Conservation (phyloP, 2,113 vertebrate species). For the Saccopteryx bilineata region DNA sequence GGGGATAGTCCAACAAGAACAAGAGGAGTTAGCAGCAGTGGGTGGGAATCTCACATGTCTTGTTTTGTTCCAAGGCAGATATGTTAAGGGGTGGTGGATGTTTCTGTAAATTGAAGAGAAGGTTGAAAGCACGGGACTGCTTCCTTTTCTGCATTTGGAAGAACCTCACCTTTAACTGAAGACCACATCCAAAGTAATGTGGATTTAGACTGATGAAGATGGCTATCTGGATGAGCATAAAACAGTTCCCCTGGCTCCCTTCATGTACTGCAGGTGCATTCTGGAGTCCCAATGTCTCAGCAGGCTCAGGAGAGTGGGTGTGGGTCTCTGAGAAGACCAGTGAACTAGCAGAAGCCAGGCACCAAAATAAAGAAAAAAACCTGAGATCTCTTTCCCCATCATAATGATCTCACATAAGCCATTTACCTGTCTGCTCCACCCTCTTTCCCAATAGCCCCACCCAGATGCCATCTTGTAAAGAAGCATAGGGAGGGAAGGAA, state of each 20-base stretch:
- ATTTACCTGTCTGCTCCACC: neutral
- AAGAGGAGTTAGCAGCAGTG: neutral
- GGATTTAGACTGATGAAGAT: neutral
- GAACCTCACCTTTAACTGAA: neutral
- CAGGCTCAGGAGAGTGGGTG: neutral
- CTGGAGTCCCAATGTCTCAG: neutral
- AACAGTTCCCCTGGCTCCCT: neutral
- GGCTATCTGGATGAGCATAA: neutral
- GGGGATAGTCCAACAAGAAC: neutral
- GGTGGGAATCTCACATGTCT: neutral
- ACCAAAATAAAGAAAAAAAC: neutral
- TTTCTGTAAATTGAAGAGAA: neutral
- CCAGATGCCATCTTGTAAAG: neutral
- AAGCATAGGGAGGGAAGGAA: neutral
- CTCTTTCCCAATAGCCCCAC: accelerated
- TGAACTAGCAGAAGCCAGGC: neutral
- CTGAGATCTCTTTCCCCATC: neutral
- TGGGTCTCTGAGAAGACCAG: neutral
- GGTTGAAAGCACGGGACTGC: neutral
- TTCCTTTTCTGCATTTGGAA: neutral
- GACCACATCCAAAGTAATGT: neutral
- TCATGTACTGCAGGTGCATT: neutral
- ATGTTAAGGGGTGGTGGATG: neutral
- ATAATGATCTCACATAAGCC: neutral
- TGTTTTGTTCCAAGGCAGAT: neutral